These are phyloP conservation scores for Herminia tarsipennalis DNA, from an alignment of 2,888 invertebrate genomes.

Conservation along the genomic window DNA sequence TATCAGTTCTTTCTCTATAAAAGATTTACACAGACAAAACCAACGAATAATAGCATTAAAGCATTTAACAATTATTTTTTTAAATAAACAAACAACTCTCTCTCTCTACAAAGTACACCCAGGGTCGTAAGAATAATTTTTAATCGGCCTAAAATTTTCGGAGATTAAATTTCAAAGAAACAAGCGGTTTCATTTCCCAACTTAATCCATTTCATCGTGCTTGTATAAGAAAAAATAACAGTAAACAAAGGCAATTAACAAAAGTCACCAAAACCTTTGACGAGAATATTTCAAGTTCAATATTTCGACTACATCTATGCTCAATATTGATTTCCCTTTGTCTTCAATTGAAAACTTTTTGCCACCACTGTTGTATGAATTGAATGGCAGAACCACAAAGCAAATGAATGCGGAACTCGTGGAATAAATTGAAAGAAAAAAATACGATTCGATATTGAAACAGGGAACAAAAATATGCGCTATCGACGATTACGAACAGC, in stretches of 20 bases:
- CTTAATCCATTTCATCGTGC: no score
- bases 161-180: no score
- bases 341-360: slow-evolving; percentile 44
- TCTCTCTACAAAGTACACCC: no score
- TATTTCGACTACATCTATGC: slow-evolving; percentile 21
- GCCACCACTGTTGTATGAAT: slow-evolving; percentile 43
- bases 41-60: no score
- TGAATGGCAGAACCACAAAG: slow-evolving; percentile 46
- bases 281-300: slow-evolving; percentile 5
- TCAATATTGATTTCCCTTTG: slow-evolving; percentile 38
- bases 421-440: slow-evolving; percentile 44
- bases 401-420: slow-evolving; percentile 46
- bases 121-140: no score
- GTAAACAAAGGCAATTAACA: slow-evolving; percentile 2
- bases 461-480: slow-evolving; percentile 33
- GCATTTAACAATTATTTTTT: no score
- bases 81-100: no score
- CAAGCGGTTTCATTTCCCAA: no score
- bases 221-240: no score
- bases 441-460: slow-evolving; percentile 42
- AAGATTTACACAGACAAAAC: no score
- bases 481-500: slow-evolving; percentile 21
- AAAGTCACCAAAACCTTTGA: slow-evolving; percentile 1
- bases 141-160: no score
- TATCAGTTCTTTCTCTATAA: no score